Evolutionary conservation across 2,888 invertebrate genomes (phyloP).

Genomic region (Steromphala cineraria): DNA sequence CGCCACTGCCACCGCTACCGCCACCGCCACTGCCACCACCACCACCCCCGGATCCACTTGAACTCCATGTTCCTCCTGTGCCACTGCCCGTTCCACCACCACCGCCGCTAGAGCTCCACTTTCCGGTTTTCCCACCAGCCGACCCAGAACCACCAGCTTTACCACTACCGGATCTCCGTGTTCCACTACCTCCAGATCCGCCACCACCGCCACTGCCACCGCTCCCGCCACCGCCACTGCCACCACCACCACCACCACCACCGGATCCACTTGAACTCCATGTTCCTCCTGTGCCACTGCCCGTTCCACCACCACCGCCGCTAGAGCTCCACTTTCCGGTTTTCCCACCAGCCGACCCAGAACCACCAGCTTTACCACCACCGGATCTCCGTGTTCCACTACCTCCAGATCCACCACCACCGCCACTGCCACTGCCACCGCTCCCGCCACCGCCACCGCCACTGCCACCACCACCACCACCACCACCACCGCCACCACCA

Average conservation of each 20-base stretch:
- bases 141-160: not conserved
- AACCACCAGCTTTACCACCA: not conserved
- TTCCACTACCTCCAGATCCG: no score
- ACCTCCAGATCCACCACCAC: not conserved
- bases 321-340: not conserved
- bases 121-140: not conserved
- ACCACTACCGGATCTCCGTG: not conserved
- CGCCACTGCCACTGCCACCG: not conserved
- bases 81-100: not conserved
- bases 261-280: not conserved
- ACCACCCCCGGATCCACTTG: conserved; percentile 15
- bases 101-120: not conserved
- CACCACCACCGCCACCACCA: conserved; percentile 10
- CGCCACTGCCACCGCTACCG: not conserved
- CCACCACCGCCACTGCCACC: no score
- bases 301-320: not conserved
- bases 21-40: not conserved
- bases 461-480: not conserved
- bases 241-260: not conserved
- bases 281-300: not conserved
- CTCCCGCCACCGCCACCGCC: not conserved
- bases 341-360: not conserved
- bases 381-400: not conserved
- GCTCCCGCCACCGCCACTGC: no score
- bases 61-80: not conserved